Evolutionary conservation across 2,888 invertebrate genomes (phyloP), one percentile per base, ranked within the genome.

Genomic region (Drosophila rubida): DNA sequence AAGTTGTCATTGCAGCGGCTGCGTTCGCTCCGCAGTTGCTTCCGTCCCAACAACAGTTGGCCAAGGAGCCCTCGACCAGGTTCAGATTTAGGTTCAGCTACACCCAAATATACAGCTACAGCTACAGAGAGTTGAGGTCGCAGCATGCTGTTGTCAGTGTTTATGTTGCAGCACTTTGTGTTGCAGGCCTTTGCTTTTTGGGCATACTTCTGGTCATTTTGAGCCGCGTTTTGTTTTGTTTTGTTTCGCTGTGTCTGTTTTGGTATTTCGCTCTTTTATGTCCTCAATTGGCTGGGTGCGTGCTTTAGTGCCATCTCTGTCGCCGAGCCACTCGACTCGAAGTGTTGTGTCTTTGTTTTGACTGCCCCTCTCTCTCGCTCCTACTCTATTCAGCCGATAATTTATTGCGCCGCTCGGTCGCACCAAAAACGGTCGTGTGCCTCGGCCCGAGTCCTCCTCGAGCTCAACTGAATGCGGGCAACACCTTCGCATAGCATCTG

Each of bases 391-490:
- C 65, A 74, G 73, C 87, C 78, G 78, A 88, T 89, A 89, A 89
- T 89, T 89, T 89, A 89, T 89, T 73, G 78, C 89, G 74, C 70
- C 76, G 78, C 78, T 83, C 79, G 87, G 65, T 83, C 79, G 87
- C 63, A 71, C 87, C 81, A 68, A 78, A 84, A 85, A 85, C 71
- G 68, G 88, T 86, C 87, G 84, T 86, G 88, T 88, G 32, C 32
- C 27, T 27, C 9, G 9, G 87, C 88, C 87, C 75, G 66, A 75
- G 61, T 54, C 53, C 46, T 46, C 51, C 6, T 81, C 57, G 62
- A 63, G 59, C 59, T 53, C 50, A 65, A 65, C 76, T 58, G 68
- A 61, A 73, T 73, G 73, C 68, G 69, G 82, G 78, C 71, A 87
- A 83, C 82, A 83, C 82, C 87, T 83, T 83, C 82, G 85, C 85